A percentile compares a stretch with the other conserved stretches of the same genome.
Evolutionary conservation across 2,113 vertebrate genomes (phyloP).

Genomic region (Dromas ardeola): DNA sequence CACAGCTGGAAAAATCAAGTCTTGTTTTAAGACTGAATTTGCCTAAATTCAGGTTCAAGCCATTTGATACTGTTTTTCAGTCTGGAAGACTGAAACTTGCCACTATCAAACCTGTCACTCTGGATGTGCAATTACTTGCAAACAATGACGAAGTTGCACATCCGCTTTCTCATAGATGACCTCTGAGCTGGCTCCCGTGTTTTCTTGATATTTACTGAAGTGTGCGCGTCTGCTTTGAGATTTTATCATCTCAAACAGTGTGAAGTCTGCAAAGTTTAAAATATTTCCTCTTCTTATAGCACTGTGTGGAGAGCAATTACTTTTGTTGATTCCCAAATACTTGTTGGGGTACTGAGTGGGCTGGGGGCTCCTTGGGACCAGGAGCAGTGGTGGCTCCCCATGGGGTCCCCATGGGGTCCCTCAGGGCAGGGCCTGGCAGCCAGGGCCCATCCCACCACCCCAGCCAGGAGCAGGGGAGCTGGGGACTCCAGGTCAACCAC

Average conservation of each 20-base stretch:
- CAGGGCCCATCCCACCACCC: fast-evolving
- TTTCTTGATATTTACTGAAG: background rate
- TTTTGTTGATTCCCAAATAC: background rate
- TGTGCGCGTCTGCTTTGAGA: fast-evolving
- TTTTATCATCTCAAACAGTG: background rate
- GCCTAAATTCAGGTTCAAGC: background rate
- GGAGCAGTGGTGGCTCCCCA: fast-evolving
- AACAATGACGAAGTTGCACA: background rate
- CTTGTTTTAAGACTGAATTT: background rate
- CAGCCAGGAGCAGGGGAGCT: background rate
- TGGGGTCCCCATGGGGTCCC: fast-evolving
- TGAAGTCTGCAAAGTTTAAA: background rate
- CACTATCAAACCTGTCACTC: background rate
- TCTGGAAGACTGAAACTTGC: background rate
- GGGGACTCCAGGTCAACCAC: fast-evolving
- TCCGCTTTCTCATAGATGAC: background rate
- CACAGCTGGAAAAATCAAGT: background rate
- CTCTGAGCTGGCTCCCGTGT: background rate
- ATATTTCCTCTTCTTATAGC: background rate
- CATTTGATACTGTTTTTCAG: background rate
- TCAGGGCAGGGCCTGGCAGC: background rate
- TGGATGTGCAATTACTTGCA: background rate
- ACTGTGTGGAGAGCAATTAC: background rate
- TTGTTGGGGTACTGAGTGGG: background rate
- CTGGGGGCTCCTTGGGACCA: background rate